Base-by-base conservation (phyloP, 2,113 vertebrate species). In the Vanacampus margaritifer region DNA sequence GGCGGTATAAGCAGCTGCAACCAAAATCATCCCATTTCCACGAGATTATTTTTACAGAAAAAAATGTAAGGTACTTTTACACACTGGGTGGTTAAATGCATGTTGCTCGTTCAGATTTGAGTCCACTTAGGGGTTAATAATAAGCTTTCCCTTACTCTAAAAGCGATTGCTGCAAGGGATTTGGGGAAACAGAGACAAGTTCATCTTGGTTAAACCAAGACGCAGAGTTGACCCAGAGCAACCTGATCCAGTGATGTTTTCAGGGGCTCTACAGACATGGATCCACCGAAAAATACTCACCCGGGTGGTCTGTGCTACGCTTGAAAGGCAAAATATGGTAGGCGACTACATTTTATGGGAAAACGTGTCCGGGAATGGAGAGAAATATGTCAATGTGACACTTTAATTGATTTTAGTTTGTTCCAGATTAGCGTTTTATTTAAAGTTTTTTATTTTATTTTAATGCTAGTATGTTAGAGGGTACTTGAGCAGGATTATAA, bases 131-230 rank as follows among this genome's bases (percentile, higher is more conserved):
- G 64, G 11, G 67, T 79, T 89, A 89, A 88, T 89, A 85, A 90
- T 90, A 87, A 87, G 85, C 74, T 87, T 88, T 58, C 67, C 64
- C 4, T 64, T 58, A 60, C 24, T 68, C 46, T 68, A 78, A 85
- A 88, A 78, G 84, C 71, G 89, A 91, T 90, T 92, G 75, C 61
- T 80, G 16, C 87, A 88, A 88, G 82, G 64, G 86, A 82, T 81
- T 79, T 71, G 59, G 72, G 64, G 66, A 86, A 83, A 78, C 83
- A 81, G 78, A 89, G 79, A 84, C 79, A 68, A 75, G 82, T 85
- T 83, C 75, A 84, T 87, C 85, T 83, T 82, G 74, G 78, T 86
- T 86, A 85, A 90, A 89, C 67, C 74, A 78, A 89, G 82, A 76
- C 81, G 75, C 76, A 73, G 81, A 65, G 64, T 80, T 85, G 87